Conservation (phyloP, 1,140 invertebrate genomes). For the Apolygus lucorum region DNA sequence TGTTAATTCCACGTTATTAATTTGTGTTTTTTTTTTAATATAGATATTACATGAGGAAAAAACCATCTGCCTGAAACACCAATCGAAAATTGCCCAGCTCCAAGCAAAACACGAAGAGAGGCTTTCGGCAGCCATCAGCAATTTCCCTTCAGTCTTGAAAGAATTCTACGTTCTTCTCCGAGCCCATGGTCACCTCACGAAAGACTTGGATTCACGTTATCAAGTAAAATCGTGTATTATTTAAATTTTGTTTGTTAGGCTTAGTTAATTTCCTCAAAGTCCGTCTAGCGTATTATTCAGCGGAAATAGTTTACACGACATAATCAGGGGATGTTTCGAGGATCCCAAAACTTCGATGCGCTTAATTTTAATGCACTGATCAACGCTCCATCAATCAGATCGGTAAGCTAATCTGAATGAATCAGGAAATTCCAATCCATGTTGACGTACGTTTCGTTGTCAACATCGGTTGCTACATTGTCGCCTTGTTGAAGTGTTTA, state of each 20-base stretch:
- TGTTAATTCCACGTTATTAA: background rate
- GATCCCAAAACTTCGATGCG: background rate
- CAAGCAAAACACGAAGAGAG: conserved; percentile 16
- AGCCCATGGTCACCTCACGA: background rate
- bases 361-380: background rate
- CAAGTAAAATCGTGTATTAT: conserved; percentile 18
- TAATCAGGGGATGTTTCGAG: background rate
- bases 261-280: background rate
- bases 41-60: conserved; percentile 18
- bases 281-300: background rate
- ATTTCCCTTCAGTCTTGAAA: background rate
- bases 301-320: background rate
- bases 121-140: background rate
- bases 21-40: background rate
- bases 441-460: too few relatives aligned
- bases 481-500: too few relatives aligned
- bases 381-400: too few relatives aligned
- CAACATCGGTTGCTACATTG: too few relatives aligned
- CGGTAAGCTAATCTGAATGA: too few relatives aligned
- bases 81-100: conserved; percentile 9
- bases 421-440: too few relatives aligned
- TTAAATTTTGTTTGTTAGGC: background rate
- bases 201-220: conserved; percentile 8
- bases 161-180: conserved; percentile 10
- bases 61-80: conserved; percentile 6